These are phyloP conservation scores for Ciconia stormi DNA, from an alignment of 2,113 vertebrate genomes.

Conservation along the genomic window DNA sequence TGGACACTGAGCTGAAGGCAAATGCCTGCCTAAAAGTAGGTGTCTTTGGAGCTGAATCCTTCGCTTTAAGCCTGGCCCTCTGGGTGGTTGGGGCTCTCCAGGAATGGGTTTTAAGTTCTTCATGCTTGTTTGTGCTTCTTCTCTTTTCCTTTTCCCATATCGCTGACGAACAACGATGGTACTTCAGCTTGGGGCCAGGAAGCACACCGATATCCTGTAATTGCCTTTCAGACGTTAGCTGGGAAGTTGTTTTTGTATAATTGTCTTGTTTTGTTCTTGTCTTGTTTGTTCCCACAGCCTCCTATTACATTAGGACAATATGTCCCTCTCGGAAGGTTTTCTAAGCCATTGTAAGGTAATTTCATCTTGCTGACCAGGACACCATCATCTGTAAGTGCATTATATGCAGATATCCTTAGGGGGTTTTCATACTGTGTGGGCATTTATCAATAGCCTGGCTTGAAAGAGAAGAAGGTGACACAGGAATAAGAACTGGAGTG, in stretches of 20 bases:
- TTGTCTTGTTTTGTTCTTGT: constrained; percentile 45
- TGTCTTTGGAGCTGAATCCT: background rate
- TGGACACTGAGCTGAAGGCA: background rate
- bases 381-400: background rate
- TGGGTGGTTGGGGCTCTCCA: background rate
- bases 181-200: constrained; percentile 37
- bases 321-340: constrained; percentile 18
- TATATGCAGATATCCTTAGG: background rate
- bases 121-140: background rate
- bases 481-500: background rate
- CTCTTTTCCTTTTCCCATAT: background rate
- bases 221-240: constrained; percentile 21
- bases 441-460: background rate
- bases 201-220: constrained; percentile 22
- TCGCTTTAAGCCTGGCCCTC: background rate
- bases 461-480: background rate
- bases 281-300: constrained; percentile 64
- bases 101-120: background rate
- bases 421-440: background rate
- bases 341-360: constrained; percentile 27
- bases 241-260: constrained; percentile 53
- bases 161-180: background rate
- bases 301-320: constrained; percentile 52
- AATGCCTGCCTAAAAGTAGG: background rate
- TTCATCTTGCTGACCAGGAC: constrained; percentile 41